Percentiles rank a stretch among this genome's conserved stretches.
Evolutionary conservation across 1,140 invertebrate species (phyloP).

Genomic region (Aethina tumida): DNA sequence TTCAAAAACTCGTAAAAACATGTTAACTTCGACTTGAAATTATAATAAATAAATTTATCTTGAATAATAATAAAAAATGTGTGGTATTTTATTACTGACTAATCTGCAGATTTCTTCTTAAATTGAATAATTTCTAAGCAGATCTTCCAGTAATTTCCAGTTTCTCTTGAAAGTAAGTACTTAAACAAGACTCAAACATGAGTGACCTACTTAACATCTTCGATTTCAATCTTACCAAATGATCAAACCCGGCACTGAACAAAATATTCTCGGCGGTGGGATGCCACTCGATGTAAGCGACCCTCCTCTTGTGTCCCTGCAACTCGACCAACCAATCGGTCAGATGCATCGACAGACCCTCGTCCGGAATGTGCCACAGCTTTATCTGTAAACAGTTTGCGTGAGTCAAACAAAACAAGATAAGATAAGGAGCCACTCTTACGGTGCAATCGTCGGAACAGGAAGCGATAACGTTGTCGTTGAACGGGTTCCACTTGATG

Average conservation of each 20-base stretch:
- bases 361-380: slow-evolving; percentile 87
- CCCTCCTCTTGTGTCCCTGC: slow-evolving; percentile 75
- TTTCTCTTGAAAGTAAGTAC: too few relatives aligned
- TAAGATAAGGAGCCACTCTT: slow-evolving; percentile 33
- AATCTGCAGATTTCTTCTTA: too few relatives aligned
- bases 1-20: too few relatives aligned
- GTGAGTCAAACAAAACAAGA: neutral
- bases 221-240: slow-evolving; percentile 49
- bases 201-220: neutral
- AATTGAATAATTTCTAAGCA: too few relatives aligned
- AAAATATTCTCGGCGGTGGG: slow-evolving; percentile 87
- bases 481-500: slow-evolving; percentile 87
- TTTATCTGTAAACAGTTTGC: slow-evolving; percentile 52
- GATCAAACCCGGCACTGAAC: slow-evolving; percentile 78
- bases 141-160: too few relatives aligned
- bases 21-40: too few relatives aligned
- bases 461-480: slow-evolving; percentile 92
- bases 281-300: slow-evolving; percentile 89
- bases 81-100: too few relatives aligned
- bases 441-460: slow-evolving; percentile 89
- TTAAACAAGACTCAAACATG: too few relatives aligned
- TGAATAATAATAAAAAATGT: too few relatives aligned
- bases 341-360: slow-evolving; percentile 66
- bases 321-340: slow-evolving; percentile 81
- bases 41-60: too few relatives aligned